A percentile compares a stretch with the other conserved stretches of the same genome.
phyloP scores from a whole-genome alignment of 2,888 invertebrate genomes.

The Xestia xanthographa region DNA sequence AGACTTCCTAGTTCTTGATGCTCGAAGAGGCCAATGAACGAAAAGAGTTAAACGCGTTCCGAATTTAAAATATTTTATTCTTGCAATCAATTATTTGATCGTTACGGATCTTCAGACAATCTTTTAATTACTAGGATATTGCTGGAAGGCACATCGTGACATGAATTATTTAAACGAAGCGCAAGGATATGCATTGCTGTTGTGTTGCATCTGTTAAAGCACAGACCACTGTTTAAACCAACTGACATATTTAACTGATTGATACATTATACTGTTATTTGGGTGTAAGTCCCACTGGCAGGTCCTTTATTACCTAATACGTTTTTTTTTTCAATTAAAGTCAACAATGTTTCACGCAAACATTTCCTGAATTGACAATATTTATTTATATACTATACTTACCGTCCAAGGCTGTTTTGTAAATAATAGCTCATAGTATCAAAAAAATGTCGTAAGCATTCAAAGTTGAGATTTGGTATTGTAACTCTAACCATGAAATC shows the following conservation, averaged over 20 bases:
- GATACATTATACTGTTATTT: constrained; percentile 44
- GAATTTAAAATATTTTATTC: constrained; percentile 28
- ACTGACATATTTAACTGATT: constrained; percentile 26
- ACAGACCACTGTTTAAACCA: constrained; percentile 17
- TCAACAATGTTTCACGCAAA: constrained; percentile 40
- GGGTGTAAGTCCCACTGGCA: constrained; percentile 37
- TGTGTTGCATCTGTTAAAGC: constrained; percentile 44
- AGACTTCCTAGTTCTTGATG: constrained; percentile 82
- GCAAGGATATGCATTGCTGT: constrained; percentile 58
- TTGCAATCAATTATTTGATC: constrained; percentile 28
- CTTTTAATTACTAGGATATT: constrained; percentile 62
- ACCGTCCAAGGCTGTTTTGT: constrained; percentile 49
- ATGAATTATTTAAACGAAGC: constrained; percentile 61
- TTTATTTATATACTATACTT: constrained; percentile 46
- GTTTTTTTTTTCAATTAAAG: constrained; percentile 55
- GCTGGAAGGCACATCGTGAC: constrained; percentile 57
- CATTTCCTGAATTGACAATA: constrained; percentile 63
- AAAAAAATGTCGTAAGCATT: constrained; percentile 57
- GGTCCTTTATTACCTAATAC: constrained; percentile 41
- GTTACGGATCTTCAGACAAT: constrained; percentile 54
- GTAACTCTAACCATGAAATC: constrained; percentile 75
- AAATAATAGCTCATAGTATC: constrained; percentile 42
- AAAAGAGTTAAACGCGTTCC: constrained; percentile 78
- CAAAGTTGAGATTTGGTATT: constrained; percentile 60
- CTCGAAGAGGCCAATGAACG: constrained; percentile 78